phyloP scores from a whole-genome alignment of 2,113 vertebrate species.

The Felis chaus region DNA sequence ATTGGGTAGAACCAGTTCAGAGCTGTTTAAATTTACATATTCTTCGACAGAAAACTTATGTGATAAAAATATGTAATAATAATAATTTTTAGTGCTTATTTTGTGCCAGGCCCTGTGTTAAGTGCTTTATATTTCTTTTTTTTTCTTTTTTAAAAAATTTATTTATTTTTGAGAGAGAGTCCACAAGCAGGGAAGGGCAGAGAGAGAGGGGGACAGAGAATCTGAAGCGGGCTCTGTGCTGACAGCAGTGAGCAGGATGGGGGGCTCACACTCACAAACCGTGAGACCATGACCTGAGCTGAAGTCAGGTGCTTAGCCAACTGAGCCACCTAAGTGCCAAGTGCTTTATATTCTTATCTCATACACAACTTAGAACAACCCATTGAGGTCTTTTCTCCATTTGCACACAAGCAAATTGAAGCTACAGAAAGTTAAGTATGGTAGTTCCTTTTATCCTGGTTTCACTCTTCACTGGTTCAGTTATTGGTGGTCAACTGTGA shows the following conservation, averaged over 20 bases:
- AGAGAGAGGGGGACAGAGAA: too few species aligned
- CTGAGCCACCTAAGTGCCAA: too few species aligned
- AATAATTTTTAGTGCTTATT: not conserved
- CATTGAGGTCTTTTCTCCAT: not conserved
- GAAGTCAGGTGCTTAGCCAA: too few species aligned
- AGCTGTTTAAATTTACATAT: not conserved
- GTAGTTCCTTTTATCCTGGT: not conserved
- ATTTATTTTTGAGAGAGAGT: too few species aligned
- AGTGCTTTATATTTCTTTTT: not conserved
- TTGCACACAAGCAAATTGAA: not conserved
- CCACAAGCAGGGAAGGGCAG: too few species aligned
- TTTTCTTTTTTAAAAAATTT: too few species aligned
- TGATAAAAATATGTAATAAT: not conserved
- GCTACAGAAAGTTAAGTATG: not conserved
- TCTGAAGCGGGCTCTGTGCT: too few species aligned
- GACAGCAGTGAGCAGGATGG: too few species aligned
- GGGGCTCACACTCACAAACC: too few species aligned
- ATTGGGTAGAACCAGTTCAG: not conserved
- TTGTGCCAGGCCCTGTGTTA: not conserved
- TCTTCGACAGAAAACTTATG: not conserved
- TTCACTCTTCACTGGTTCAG: not conserved
- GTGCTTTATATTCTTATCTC: not conserved
- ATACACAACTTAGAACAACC: not conserved
- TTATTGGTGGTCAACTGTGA: not conserved
- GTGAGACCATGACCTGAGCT: too few species aligned